Percentiles rank a stretch among this genome's conserved stretches.
phyloP scores from a whole-genome alignment of 2,113 vertebrate species.

The Stigmatopora argus region DNA sequence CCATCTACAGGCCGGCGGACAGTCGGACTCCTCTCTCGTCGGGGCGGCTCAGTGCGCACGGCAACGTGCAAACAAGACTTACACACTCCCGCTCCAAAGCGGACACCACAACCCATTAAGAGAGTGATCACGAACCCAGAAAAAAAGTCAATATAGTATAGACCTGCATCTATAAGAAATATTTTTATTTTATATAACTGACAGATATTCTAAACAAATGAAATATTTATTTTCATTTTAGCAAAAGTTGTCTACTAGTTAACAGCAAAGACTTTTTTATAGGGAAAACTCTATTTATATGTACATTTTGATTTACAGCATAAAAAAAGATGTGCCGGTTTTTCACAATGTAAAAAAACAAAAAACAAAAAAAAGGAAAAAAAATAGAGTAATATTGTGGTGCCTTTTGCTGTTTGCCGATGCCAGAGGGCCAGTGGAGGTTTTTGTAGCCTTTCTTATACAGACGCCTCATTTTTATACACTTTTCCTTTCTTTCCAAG shows the following conservation, averaged over 20 bases:
- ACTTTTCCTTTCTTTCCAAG: conserved; percentile 60
- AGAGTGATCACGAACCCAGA: conserved; percentile 63
- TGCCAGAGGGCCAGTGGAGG: conserved; percentile 84
- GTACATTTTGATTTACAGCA: conserved; percentile 99
- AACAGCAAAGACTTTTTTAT: conserved; percentile 98
- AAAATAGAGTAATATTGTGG: conserved; percentile 97
- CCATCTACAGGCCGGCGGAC: conserved; percentile 80
- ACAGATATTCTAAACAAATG: conserved; percentile 96
- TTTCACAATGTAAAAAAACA: conserved; percentile 85
- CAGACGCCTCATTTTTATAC: conserved; percentile 78
- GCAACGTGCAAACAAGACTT: conserved; percentile 78
- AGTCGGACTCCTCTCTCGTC: conserved; percentile 90
- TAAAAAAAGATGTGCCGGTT: conserved; percentile 95
- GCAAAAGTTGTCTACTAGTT: conserved; percentile 99
- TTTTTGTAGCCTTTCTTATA: conserved; percentile 91
- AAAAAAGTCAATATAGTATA: conserved; percentile 73
- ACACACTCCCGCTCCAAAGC: conserved; percentile 77
- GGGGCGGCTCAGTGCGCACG: conserved; percentile 75
- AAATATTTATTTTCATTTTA: conserved; percentile 99
- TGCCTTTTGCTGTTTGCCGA: conserved; percentile 99
- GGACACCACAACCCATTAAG: conserved; percentile 86
- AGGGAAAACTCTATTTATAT: conserved; percentile 99
- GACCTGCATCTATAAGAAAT: conserved; percentile 82
- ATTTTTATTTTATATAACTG: conserved; percentile 99
- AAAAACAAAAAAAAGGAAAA: conserved; percentile 53